Evolutionary conservation across 2,113 vertebrate genomes (phyloP).

Genomic region (Bujurquina vittata): DNA sequence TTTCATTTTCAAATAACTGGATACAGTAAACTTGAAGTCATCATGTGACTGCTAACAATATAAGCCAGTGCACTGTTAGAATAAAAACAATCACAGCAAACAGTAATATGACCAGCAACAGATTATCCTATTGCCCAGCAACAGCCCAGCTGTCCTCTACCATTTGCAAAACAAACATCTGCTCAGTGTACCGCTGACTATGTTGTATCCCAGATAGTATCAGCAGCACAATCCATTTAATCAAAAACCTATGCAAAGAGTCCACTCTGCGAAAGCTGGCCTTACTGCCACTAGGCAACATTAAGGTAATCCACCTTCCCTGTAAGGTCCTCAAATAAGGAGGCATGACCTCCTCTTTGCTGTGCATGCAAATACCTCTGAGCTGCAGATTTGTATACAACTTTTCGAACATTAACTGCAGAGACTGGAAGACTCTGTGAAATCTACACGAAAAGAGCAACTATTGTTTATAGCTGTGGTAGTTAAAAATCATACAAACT

Average conservation of each 20-base stretch:
- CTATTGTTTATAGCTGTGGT: not conserved
- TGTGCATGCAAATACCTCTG: not conserved
- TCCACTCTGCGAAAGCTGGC: not conserved
- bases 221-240: conserved; percentile 22
- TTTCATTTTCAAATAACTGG: conserved; percentile 8
- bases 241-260: not conserved
- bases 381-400: not conserved
- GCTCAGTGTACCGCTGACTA: conserved; percentile 21
- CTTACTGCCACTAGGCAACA: not conserved
- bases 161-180: conserved; percentile 79
- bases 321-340: not conserved
- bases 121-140: conserved; percentile 71
- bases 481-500: not conserved
- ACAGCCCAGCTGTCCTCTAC: conserved; percentile 70
- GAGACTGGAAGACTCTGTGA: not conserved
- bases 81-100: conserved; percentile 20
- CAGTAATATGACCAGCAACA: conserved; percentile 70
- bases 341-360: not conserved
- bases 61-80: not conserved
- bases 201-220: conserved; percentile 52
- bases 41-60: not conserved
- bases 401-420: not conserved
- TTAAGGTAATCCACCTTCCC: not conserved
- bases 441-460: not conserved
- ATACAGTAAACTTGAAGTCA: not conserved